phyloP scores from a whole-genome alignment of 2,113 vertebrate genomes.

The Saguinus midas region DNA sequence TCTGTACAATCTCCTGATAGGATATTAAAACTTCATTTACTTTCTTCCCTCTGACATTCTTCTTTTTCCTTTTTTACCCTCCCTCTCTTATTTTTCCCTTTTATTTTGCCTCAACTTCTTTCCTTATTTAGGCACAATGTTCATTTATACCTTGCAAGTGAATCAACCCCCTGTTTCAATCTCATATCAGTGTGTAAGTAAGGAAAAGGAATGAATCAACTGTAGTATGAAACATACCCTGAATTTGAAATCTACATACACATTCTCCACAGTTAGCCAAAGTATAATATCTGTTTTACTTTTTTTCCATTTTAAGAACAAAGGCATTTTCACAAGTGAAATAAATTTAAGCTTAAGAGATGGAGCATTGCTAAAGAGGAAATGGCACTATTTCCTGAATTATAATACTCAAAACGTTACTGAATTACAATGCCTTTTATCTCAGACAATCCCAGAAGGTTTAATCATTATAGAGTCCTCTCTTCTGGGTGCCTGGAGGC shows the following conservation, averaged over 20 bases:
- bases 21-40: neutral
- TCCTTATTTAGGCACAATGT: neutral
- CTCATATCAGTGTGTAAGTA: neutral
- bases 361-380: neutral
- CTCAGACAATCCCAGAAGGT: neutral
- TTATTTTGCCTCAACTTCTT: neutral
- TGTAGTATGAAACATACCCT: neutral
- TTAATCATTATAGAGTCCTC: neutral
- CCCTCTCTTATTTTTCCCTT: neutral
- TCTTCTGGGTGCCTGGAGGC: neutral
- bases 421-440: neutral
- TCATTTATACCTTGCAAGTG: neutral
- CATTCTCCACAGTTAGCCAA: neutral
- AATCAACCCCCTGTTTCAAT: neutral
- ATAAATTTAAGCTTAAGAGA: neutral
- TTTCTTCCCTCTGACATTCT: neutral
- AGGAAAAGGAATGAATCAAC: neutral
- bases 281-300: neutral
- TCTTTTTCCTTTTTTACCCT: too few species aligned
- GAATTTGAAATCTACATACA: neutral
- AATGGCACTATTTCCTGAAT: constrained; percentile 3
- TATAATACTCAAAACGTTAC: neutral
- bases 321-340: constrained; percentile 12
- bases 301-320: neutral
- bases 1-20: neutral